Percentiles rank a stretch among this genome's conserved stretches.
Conservation (phyloP, 1,140 invertebrate genomes). For the Leptinotarsa defecta region DNA sequence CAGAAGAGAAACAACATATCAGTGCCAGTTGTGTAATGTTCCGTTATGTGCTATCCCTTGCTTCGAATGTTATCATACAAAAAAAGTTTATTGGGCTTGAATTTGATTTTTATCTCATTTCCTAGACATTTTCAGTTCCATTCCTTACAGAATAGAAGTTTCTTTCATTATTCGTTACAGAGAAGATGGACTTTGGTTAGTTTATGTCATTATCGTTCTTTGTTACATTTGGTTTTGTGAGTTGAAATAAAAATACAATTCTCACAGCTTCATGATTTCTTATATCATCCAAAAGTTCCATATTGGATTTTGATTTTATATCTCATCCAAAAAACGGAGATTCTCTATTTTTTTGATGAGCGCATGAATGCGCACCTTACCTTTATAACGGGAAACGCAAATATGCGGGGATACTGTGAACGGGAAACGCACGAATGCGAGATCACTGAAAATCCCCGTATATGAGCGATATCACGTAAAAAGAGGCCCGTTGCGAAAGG, state of each 20-base stretch:
- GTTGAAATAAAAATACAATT: no score
- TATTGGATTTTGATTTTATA: neutral
- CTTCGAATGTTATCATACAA: constrained; percentile 10
- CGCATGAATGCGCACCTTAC: neutral
- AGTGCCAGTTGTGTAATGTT: constrained; percentile 8
- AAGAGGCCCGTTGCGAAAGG: neutral
- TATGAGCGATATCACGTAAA: neutral
- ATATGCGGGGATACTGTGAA: neutral
- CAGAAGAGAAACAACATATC: constrained; percentile 10
- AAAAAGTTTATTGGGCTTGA: constrained; percentile 2
- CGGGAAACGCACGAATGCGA: neutral
- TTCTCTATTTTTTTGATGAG: neutral
- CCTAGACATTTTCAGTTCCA: neutral
- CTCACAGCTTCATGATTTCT: no score
- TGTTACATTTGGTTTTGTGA: neutral
- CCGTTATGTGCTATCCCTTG: constrained; percentile 13
- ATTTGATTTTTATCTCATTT: neutral
- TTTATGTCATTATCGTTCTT: neutral
- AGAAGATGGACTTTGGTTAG: neutral
- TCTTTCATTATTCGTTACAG: neutral
- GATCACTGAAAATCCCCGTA: neutral
- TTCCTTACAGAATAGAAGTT: neutral
- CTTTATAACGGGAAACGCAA: neutral
- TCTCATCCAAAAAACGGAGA: neutral
- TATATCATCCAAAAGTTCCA: neutral